Percentiles rank a stretch among this genome's conserved stretches.
phyloP scores from a whole-genome alignment of 2,797 vertebrate species.

The Peromyscus eremicus region DNA sequence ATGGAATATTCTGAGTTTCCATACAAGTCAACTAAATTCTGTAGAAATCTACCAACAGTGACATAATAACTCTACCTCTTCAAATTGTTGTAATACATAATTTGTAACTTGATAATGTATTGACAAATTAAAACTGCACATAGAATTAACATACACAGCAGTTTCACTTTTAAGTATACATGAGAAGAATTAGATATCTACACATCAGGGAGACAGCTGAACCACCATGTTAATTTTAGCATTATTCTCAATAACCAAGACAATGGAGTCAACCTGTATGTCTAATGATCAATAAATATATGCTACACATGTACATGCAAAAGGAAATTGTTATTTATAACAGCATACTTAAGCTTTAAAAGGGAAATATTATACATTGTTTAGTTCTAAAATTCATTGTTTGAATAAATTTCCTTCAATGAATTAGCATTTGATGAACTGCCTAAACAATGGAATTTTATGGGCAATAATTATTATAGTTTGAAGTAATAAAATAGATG shows the following conservation, averaged over 20 bases:
- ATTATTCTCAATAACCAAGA: neutral
- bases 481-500: neutral
- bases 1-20: neutral
- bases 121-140: neutral
- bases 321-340: neutral
- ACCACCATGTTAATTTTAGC: neutral
- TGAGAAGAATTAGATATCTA: neutral
- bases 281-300: neutral
- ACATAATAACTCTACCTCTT: neutral
- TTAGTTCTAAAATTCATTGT: neutral
- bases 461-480: neutral
- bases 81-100: neutral
- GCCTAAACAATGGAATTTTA: neutral
- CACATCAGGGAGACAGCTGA: neutral
- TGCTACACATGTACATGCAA: neutral
- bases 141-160: neutral
- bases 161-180: neutral
- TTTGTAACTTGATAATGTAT: neutral
- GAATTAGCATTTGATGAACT: neutral
- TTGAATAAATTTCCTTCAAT: neutral
- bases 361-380: neutral
- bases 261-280: neutral
- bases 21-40: neutral
- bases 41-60: neutral
- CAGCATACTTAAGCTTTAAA: neutral